Conservation (phyloP, 2,888 invertebrate genomes). For the Chloroclystis v-ata region DNA sequence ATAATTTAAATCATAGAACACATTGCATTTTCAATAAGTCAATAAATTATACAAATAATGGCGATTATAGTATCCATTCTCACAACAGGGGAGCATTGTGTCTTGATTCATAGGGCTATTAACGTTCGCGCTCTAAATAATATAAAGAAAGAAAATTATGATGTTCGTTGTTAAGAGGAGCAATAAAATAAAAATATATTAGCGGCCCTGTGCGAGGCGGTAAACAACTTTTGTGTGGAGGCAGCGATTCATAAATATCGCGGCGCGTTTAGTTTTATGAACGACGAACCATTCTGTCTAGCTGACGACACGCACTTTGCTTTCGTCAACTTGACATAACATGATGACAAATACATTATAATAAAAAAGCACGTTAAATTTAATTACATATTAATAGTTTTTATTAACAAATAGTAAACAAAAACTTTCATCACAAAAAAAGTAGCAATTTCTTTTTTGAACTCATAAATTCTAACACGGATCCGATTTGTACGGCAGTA, state of each 20-base stretch:
- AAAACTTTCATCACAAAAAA: too few species aligned
- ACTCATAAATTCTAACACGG: too few species aligned
- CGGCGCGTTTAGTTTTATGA: constrained; percentile 72
- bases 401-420: too few species aligned
- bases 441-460: too few species aligned
- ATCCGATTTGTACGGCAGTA: constrained; percentile 5
- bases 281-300: constrained; percentile 70
- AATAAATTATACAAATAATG: constrained; percentile 58
- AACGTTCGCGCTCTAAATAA: constrained; percentile 58
- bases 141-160: constrained; percentile 62
- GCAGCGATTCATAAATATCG: constrained; percentile 75
- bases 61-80: constrained; percentile 56
- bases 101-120: constrained; percentile 60
- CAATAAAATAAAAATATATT: constrained; percentile 60
- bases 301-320: constrained; percentile 32
- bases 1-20: constrained; percentile 13
- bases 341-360: too few species aligned
- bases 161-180: constrained; percentile 49
- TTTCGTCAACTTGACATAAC: constrained; percentile 27
- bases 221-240: constrained; percentile 76
- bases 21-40: constrained; percentile 33
- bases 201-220: constrained; percentile 60
- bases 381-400: too few species aligned
- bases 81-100: constrained; percentile 58
- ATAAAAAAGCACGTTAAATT: too few species aligned